Evolutionary conservation across 2,797 vertebrate genomes (phyloP), one percentile per base, ranked within the genome.

Genomic region (Danio kyathit): DNA sequence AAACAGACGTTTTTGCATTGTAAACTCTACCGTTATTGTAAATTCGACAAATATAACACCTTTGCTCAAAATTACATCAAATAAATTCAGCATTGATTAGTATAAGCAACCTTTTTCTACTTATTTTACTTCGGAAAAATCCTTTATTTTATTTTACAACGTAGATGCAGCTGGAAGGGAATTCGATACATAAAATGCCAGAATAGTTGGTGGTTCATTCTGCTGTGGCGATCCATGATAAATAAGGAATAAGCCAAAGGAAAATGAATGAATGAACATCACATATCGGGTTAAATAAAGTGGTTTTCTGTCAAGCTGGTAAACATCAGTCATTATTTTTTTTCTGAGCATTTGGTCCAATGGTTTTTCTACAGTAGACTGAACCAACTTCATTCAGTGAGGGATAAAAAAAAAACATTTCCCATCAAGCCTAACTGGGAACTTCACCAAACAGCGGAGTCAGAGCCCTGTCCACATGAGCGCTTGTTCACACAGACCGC

Each of bases 361-460:
- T 12, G 8, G 19, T 61, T 46, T 48, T 49, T 52, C 7, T 21
- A 69, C 17, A 54, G 70, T 38, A 66, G 43, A 40, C 49, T 65
- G 17, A 44, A 51, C 46, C 40, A 60, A n/a, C 48, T 56, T 54
- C 51, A 65, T 74, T 74, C 51, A 74, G 51, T 19, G 16, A 48
- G 29, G 52, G 44, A 66, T 65, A 63, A 69, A 67, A 29, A 29
- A 29, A 80, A 78, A 61, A 56, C 59, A 80, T 76, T 76, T 80
- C 77, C 82, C 73, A 83, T 80, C 78, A 83, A 70, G 46, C 57
- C 40, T 80, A 44, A 80, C 59, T 57, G 72, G 81, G 77, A 83
- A 70, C 17, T 41, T 41, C 60, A 74, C 82, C 82, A 74, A 79
- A 69, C 44, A 79, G 54, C 46, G 52, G 48, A 79, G 82, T 74